A percentile compares a stretch with the other conserved stretches of the same genome.
phyloP scores from a whole-genome alignment of 2,113 vertebrate species.

The Stegostoma tigrinum region DNA sequence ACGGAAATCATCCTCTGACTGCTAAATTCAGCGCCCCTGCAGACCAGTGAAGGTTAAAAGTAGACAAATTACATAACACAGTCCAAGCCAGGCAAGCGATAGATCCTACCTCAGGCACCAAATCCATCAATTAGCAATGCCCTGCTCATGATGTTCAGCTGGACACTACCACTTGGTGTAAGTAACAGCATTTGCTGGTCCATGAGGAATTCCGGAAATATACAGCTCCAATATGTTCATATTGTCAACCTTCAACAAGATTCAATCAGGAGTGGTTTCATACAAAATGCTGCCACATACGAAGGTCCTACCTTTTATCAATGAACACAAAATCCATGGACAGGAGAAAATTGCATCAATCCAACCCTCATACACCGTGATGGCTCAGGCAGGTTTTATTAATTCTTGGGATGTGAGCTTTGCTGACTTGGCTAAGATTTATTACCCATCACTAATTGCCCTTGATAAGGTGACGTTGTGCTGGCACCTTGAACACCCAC shows the following conservation, averaged over 20 bases:
- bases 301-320: background rate
- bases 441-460: too few species aligned
- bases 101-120: background rate
- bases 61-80: too few species aligned
- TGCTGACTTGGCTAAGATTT: too few species aligned
- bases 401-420: too few species aligned
- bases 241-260: background rate
- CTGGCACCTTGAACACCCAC: too few species aligned
- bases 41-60: background rate
- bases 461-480: too few species aligned
- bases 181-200: constrained; percentile 4
- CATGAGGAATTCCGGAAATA: background rate
- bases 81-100: background rate
- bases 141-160: background rate
- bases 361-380: background rate
- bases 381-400: background rate
- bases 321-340: background rate
- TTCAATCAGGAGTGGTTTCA: background rate
- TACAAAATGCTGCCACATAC: background rate
- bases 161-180: background rate
- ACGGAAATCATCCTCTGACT: background rate
- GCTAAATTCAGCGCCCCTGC: background rate
- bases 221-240: background rate
- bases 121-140: background rate
- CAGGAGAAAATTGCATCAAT: background rate